Base-by-base conservation (phyloP, 2,113 vertebrate species). In the Grammomys dolichurus region DNA sequence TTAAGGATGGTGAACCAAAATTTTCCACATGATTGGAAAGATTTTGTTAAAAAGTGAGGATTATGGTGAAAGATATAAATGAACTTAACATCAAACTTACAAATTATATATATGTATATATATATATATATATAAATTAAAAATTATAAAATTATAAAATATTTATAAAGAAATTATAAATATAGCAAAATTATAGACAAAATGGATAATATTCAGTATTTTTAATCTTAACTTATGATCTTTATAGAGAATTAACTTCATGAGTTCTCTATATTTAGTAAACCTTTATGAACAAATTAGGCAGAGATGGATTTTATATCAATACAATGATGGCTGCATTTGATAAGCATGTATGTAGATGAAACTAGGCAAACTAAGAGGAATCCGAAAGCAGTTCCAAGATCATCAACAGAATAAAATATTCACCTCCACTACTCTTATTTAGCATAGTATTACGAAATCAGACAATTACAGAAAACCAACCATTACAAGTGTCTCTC, bases 201-300 rank as follows among this genome's bases (percentile, higher is more conserved):
- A 80, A 54, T 9, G 8, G 48, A 36, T 7, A 80, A 36, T 33
- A 54, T 11, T 9, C 4, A 80, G 77, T 69, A n/a, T 92, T 17
- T 89, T 82, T 93, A 86, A 58, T 22, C n/a, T 77, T 58, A 31
- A 85, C 14, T 63, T 54, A 91, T 60, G 6, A 90, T 95, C 33
- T 84, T 63, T 46, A 8, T 86, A 72, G 6, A 94, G 5, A 54
- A n/a, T 70, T 91, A 56, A 4, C 1, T 36, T 80, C 51, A 86
- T 0, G 16, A 17, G 2, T 72, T 91, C 16, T 89, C 26, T 51
- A 51, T 12, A 94, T 46, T n/a, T 91, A 14, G 24, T 36, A 43
- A 73, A 73, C 13, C 12, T n/a, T 22, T 22, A 16, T 51, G 20
- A 72, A 3, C 33, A 24, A 54, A 16, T 54, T 87, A 43, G 1